Evolutionary conservation across 2,888 invertebrate genomes (phyloP), one percentile per base, ranked within the genome.

Genomic region (Zhengitettix transpicula): DNA sequence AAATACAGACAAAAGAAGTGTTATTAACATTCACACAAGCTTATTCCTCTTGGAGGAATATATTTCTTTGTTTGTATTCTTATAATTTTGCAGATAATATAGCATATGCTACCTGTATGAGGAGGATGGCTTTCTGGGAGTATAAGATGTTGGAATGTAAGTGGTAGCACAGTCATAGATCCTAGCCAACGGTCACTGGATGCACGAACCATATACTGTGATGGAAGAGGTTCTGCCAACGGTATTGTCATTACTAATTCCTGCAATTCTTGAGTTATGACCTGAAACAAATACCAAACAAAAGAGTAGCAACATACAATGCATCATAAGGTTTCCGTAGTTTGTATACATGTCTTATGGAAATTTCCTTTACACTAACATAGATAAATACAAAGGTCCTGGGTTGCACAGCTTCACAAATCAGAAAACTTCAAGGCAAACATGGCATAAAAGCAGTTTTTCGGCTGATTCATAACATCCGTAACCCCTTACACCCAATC

Each of bases 181-280:
- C 80, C 81, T 8, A 89, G 71, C 84, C 87, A 95, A 70, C 86
- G 82, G 74, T 99, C 97, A 60, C 92, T 95, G 28, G 85, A 83
- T 7, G 87, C 87, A 65, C 86, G 81, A 42, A 97, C 83, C 67
- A 90, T 86, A 75, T 97, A 99, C 71, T 97, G 96, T 8, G 87
- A 81, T 0, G 96, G 95, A 62, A 95, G 73, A 0, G 95, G 91
- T 67, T 93, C 96, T 52, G 84, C 81, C 57, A 99, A 80, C 0
- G 98, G 99, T 68, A 99, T 95, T 0, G 97, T 98, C 76, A 99
- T 94, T 0, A 93, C 82, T 40, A 99, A 75, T 67, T 88, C 87
- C 70, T 95, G 90, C 0, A 84, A 79, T 67, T 92, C 88, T 14
- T 78, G 78, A 1, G 79, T 79, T 52, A 83, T 74, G 0, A 89